Evolutionary conservation across 2,113 vertebrate species (phyloP).

Genomic region (Paracanthobrama guichenoti): DNA sequence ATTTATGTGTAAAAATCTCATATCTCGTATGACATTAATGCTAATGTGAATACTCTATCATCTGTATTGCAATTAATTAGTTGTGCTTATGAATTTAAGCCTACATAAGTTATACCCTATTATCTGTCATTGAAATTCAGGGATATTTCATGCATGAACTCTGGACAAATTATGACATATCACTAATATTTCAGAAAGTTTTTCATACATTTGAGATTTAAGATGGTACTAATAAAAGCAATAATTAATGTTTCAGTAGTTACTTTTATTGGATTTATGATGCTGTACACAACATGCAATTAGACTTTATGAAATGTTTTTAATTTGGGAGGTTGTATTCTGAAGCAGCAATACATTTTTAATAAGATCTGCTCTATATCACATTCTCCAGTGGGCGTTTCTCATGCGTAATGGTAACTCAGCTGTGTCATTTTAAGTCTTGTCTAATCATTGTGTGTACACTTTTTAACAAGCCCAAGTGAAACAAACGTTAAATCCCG

Average conservation of each 20-base stretch:
- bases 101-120: neutral
- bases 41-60: neutral
- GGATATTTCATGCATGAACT: neutral
- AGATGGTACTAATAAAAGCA: neutral
- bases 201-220: neutral
- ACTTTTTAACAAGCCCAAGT: neutral
- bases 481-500: neutral
- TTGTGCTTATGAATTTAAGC: neutral
- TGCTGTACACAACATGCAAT: neutral
- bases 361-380: constrained; percentile 20
- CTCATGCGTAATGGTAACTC: neutral
- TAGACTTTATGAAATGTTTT: neutral
- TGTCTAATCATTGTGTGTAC: neutral
- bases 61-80: neutral
- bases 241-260: neutral
- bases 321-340: neutral
- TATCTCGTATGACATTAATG: neutral
- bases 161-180: neutral
- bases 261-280: constrained; percentile 8
- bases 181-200: neutral
- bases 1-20: no score
- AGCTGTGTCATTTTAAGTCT: neutral
- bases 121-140: constrained; percentile 3
- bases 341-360: neutral
- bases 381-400: constrained; percentile 10